Evolutionary conservation across 92 coral and sea anemone genomes (phyloP).

Genomic region (Anthopleura xanthogrammica): DNA sequence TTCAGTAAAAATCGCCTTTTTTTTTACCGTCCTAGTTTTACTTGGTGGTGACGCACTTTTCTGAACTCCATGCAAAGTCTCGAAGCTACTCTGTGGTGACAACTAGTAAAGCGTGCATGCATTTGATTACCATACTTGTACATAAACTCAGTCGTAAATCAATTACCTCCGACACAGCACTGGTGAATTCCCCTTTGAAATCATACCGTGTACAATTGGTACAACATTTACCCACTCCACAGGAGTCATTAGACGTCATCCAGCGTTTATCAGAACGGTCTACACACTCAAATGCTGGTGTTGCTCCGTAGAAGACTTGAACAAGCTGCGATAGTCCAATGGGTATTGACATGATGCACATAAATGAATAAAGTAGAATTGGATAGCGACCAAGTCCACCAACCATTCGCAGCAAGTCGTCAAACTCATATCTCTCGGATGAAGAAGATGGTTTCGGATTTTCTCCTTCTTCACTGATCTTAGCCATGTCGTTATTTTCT

Average conservation of each 20-base stretch:
- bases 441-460: not conserved
- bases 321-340: constrained; percentile 68
- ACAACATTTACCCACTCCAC: constrained; percentile 59
- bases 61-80: too few species aligned
- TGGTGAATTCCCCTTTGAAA: constrained; percentile 52
- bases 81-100: too few species aligned
- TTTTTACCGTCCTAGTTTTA: too few species aligned
- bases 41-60: too few species aligned
- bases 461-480: not conserved
- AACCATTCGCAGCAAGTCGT: constrained; percentile 61
- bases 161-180: constrained; percentile 82
- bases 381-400: constrained; percentile 83
- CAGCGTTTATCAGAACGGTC: not conserved
- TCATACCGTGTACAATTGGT: constrained; percentile 58
- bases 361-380: constrained; percentile 55
- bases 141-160: not conserved
- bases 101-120: not conserved
- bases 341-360: constrained; percentile 74
- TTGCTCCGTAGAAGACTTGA: constrained; percentile 76
- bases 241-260: constrained; percentile 13
- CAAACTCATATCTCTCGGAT: constrained; percentile 47
- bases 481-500: not conserved
- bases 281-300: constrained; percentile 52
- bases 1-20: too few species aligned
- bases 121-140: too few species aligned